These are phyloP conservation scores for Drosophila meridiana DNA, from an alignment of 2,888 invertebrate species.

Conservation along the genomic window DNA sequence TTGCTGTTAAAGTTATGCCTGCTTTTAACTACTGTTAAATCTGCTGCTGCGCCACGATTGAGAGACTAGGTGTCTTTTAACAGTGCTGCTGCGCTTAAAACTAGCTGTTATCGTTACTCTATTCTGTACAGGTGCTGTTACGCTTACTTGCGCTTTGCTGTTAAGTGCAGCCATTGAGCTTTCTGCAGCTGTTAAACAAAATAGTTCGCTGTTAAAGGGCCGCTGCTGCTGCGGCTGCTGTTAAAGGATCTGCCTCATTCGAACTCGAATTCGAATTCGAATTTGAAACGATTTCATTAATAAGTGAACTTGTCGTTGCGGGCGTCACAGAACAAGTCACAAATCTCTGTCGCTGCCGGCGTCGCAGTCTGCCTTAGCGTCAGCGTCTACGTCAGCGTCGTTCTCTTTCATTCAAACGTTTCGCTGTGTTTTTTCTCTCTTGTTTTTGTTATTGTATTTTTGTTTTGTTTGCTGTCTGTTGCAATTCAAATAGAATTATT, in stretches of 20 bases:
- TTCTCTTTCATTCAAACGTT: conserved; percentile 70
- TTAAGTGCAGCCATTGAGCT: conserved; percentile 11
- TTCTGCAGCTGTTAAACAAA: not conserved
- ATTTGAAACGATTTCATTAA: conserved; percentile 77
- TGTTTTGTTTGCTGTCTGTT: conserved; percentile 59
- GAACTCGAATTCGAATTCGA: conserved; percentile 60
- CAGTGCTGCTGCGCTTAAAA: not conserved
- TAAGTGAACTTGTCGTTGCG: conserved; percentile 58
- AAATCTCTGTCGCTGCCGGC: conserved; percentile 28
- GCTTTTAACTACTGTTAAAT: not conserved
- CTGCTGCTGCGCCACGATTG: too few relatives aligned
- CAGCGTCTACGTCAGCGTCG: conserved; percentile 24
- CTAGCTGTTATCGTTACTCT: conserved; percentile 1
- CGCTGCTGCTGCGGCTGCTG: conserved; percentile 16
- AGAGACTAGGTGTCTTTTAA: not conserved
- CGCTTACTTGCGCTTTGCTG: not conserved
- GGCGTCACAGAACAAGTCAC: conserved; percentile 53
- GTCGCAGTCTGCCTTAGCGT: conserved; percentile 13
- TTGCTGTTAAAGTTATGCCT: not conserved
- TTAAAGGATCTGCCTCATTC: conserved; percentile 38
- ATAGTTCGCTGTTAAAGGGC: not conserved
- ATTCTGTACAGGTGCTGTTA: conserved; percentile 14
- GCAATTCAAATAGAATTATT: conserved; percentile 71
- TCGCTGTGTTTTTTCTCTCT: conserved; percentile 27
- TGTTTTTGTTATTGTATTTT: conserved; percentile 42